A percentile compares a stretch with the other conserved stretches of the same genome.
Evolutionary conservation across 2,888 invertebrate genomes (phyloP).

Genomic region (Drosophila neonasuta): DNA sequence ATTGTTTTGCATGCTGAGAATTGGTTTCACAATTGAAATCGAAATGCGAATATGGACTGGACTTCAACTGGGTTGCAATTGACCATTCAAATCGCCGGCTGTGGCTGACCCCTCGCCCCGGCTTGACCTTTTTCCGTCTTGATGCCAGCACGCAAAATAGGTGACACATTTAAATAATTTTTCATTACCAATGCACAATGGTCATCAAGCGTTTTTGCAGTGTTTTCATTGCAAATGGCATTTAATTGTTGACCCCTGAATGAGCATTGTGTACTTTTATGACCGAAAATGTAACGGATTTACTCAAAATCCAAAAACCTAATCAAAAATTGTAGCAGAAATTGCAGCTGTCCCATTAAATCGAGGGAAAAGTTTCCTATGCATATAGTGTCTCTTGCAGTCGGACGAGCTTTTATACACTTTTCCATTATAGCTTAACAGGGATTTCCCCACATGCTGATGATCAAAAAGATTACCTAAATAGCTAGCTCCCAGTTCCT

Average conservation of each 20-base stretch:
- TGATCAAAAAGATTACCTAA: constrained; percentile 61
- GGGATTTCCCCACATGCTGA: constrained; percentile 1
- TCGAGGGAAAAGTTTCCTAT: neutral
- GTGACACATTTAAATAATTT: constrained; percentile 72
- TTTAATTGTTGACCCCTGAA: constrained; percentile 74
- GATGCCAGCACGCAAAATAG: constrained; percentile 38
- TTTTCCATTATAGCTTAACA: constrained; percentile 6
- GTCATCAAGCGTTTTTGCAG: constrained; percentile 28
- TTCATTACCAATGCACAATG: constrained; percentile 60
- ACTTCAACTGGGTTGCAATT: constrained; percentile 53
- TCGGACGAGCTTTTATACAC: neutral
- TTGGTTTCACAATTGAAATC: constrained; percentile 43
- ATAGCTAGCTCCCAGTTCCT: constrained; percentile 19
- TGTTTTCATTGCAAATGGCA: constrained; percentile 66
- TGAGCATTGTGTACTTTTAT: constrained; percentile 16
- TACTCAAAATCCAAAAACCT: constrained; percentile 9
- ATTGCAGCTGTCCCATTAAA: constrained; percentile 43
- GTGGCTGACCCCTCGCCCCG: constrained; percentile 49
- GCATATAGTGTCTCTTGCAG: neutral
- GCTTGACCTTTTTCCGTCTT: constrained; percentile 72
- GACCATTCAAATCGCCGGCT: constrained; percentile 58
- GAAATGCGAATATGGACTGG: constrained; percentile 11
- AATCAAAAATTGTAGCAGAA: constrained; percentile 21
- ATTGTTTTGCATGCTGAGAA: constrained; percentile 74
- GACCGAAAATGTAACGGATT: constrained; percentile 64